Conservation (phyloP, 1,140 invertebrate genomes). For the Drosophila erecta region DNA sequence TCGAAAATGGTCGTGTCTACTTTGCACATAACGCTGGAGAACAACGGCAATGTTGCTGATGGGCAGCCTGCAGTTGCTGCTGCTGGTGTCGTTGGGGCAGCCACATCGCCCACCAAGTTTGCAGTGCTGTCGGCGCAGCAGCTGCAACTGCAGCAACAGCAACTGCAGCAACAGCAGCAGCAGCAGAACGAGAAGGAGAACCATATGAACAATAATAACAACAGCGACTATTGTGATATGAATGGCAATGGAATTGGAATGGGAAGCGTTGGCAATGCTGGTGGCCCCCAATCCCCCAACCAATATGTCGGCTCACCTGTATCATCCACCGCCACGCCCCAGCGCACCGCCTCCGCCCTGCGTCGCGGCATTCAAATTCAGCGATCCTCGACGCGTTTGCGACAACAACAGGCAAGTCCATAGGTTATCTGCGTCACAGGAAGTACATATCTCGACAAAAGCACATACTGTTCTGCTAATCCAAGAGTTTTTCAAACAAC, state of each 20-base stretch:
- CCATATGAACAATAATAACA: slow-evolving; percentile 51
- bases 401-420: slow-evolving; percentile 82
- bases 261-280: background rate
- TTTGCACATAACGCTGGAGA: slow-evolving; percentile 71
- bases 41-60: slow-evolving; percentile 36
- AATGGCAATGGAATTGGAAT: slow-evolving; percentile 52
- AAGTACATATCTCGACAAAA: background rate
- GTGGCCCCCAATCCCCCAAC: background rate
- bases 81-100: background rate
- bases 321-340: slow-evolving; percentile 43
- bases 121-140: slow-evolving; percentile 26
- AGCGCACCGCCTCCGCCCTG: slow-evolving; percentile 57
- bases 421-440: background rate
- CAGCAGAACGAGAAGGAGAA: slow-evolving; percentile 32
- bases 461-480: background rate
- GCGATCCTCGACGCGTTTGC: slow-evolving; percentile 75
- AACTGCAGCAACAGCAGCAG: slow-evolving; percentile 14
- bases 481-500: background rate
- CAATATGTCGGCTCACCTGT: slow-evolving; percentile 30
- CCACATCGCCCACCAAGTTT: slow-evolving; percentile 34
- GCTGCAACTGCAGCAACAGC: slow-evolving; percentile 28
- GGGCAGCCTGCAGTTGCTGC: slow-evolving; percentile 10
- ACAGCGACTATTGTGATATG: slow-evolving; percentile 65
- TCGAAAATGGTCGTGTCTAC: slow-evolving; percentile 74
- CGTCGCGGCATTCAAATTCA: slow-evolving; percentile 73